Base-by-base conservation (phyloP, 2,113 vertebrate species). In the Sisor rabdophorus region DNA sequence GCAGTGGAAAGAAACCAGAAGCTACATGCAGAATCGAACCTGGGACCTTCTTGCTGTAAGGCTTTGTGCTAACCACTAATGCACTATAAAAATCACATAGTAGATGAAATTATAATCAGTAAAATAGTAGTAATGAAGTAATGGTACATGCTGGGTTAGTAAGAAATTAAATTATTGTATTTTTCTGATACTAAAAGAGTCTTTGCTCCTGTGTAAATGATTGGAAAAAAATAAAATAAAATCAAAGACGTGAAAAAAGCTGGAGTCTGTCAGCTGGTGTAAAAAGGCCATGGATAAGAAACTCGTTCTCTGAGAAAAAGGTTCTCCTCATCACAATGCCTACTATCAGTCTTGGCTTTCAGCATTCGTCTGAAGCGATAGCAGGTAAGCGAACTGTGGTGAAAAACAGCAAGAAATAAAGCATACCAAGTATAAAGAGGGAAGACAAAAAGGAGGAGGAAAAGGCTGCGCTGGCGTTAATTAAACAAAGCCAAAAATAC, bases 401-500 rank as follows among this genome's bases (percentile, higher is more conserved):
- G 60, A 40, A 55, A n/a, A 76, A 48, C 32, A 48, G 20, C 13
- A 8, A n/a, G 40, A 64, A 36, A 26, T 22, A 20, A 19, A n/a
- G 10, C 67, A 40, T 40, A 44, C 17, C 7, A 40, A 30, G 22
- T 22, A 28, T 11, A 24, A 44, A 8, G 28, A 13, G 11, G 52
- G 19, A n/a, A 13, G 44, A 40, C 16, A n/a, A 36, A 50, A 60
- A 28, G 15, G 32, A 22, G 24, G 26, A 50, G 26, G 26, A 56
- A 13, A 16, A 58, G 8, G 32, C 32, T 72, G 47, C 11, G 10
- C 9, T 52, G 48, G 16, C 47, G 5, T 71, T 70, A 67, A 77
- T 71, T 71, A 71, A 77, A 77, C 76, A 77, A 71, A 61, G 55
- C 55, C 58, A 58, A 53, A 61, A 77, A 77, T 71, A 77, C 24